Evolutionary conservation across 2,888 invertebrate genomes (phyloP).

Genomic region (Corbicula japonica): DNA sequence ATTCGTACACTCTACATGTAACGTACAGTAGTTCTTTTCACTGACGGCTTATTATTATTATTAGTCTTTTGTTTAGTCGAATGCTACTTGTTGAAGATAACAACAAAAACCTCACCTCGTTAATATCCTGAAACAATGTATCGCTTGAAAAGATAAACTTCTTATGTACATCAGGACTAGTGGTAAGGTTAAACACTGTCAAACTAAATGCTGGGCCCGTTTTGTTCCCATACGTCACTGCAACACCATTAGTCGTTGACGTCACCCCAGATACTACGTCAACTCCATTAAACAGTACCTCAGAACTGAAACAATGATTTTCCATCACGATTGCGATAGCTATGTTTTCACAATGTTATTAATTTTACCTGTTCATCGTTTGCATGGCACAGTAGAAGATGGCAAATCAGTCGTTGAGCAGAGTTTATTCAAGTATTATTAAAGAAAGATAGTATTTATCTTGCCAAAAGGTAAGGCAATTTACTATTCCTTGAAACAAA

Average conservation of each 20-base stretch:
- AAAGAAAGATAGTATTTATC: too few relatives aligned
- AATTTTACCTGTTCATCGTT: background rate
- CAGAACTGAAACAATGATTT: background rate
- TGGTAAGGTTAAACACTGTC: background rate
- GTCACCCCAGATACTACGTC: background rate
- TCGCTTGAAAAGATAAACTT: conserved; percentile 20
- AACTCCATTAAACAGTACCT: background rate
- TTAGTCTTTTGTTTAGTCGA: too few relatives aligned
- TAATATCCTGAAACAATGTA: conserved; percentile 6
- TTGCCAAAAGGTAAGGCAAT: too few relatives aligned
- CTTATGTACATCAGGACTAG: background rate
- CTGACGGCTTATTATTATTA: too few relatives aligned
- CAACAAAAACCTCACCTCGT: conserved; percentile 38
- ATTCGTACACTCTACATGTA: too few relatives aligned
- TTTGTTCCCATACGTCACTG: background rate
- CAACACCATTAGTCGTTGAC: background rate
- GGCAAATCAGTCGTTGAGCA: too few relatives aligned
- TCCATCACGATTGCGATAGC: background rate
- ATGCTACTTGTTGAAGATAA: too few relatives aligned
- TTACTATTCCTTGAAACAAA: too few relatives aligned
- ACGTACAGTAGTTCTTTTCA: too few relatives aligned
- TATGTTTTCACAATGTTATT: background rate
- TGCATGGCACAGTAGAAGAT: background rate
- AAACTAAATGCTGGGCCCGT: background rate
- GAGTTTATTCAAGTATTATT: too few relatives aligned